Base-by-base conservation (phyloP, 2,797 vertebrate genomes). In the Rhadinocentrus ornatus region DNA sequence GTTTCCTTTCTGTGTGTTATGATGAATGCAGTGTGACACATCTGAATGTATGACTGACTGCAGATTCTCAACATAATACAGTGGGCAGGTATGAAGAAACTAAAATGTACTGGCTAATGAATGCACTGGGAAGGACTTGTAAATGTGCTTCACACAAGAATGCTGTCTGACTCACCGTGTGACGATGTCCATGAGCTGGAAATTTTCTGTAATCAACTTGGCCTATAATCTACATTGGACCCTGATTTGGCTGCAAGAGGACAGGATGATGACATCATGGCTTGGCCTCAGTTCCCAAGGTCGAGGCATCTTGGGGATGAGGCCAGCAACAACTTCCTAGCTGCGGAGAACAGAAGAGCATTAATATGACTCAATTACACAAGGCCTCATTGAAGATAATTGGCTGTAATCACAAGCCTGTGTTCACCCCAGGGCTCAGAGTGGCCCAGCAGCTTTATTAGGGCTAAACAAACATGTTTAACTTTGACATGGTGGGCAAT, bases 321-420 rank as follows among this genome's bases (percentile, higher is more conserved):
- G 83, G 77, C 79, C 73, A 74, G 62, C 77, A 81, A 83, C 87
- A 70, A 79, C 78, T 88, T 91, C 85, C 88, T 87, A 81, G 80
- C 82, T 44, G 66, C 63, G 3, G 59, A 79, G 84, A 87, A 87
- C 81, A 86, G 80, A 86, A 70, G 62, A 78, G 71, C 71, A 67
- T 87, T 93, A 92, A 89, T 88, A 78, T 77, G 70, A 81, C 80
- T 89, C 88, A 89, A 92, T 92, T 91, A 86, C 87, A 73, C 60
- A 50, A 16, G 71, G 70, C 78, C 88, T 88, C 88, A 93, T 93
- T 92, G 89, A 91, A 90, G 75, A 89, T 91, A 92, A 94, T 91
- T 89, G 80, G 26, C 71, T 48, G 59, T 91, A 90, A 94, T 93
- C 74, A 87, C 88, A 88, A 73, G 76, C 66, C 83, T 73, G 67